Conservation (phyloP, 2,888 invertebrate genomes). For the Icerya purchasi region DNA sequence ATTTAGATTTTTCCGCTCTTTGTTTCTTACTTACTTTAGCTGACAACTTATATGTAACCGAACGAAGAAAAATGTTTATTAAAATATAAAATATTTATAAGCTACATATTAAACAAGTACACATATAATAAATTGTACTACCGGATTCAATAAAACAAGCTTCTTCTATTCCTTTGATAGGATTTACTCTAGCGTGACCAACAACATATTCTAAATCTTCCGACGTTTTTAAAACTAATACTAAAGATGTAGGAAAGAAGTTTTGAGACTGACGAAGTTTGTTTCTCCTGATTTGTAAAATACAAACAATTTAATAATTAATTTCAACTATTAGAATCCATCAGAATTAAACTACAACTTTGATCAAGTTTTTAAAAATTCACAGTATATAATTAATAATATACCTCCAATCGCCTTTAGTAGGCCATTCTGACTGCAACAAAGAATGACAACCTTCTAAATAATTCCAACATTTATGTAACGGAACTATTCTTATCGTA, state of each 20-base stretch:
- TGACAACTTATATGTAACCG: too few species aligned
- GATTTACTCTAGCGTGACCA: background rate
- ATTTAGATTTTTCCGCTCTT: too few species aligned
- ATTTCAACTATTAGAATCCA: too few species aligned
- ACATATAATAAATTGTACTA: too few species aligned
- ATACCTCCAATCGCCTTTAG: background rate
- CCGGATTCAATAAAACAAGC: background rate
- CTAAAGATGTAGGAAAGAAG: background rate
- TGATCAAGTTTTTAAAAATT: too few species aligned
- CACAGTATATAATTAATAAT: too few species aligned
- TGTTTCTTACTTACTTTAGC: too few species aligned
- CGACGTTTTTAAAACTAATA: background rate
- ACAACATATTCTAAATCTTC: background rate
- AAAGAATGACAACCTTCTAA: background rate
- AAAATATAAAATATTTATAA: too few species aligned
- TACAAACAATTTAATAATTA: too few species aligned
- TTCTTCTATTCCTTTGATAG: background rate
- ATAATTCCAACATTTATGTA: background rate
- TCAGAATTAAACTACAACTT: too few species aligned
- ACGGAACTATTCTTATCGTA: background rate
- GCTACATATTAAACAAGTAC: too few species aligned
- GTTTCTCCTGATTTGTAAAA: background rate
- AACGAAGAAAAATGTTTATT: too few species aligned
- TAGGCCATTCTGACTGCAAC: background rate
- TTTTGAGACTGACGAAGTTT: background rate